A percentile compares a stretch with the other conserved stretches of the same genome.
Conservation (phyloP, 2,888 invertebrate genomes). For the Phymatocera aterrima region DNA sequence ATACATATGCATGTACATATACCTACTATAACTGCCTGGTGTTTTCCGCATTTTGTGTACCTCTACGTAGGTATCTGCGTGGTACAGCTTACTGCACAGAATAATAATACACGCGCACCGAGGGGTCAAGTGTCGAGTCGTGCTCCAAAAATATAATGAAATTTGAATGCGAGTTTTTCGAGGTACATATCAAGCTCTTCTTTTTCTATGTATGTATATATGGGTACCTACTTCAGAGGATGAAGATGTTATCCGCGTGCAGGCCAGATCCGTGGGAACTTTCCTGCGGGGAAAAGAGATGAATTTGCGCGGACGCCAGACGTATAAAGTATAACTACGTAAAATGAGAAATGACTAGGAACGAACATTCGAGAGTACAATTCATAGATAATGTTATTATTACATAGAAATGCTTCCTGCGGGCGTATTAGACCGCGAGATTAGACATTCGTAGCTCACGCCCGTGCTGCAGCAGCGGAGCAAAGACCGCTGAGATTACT, state of each 20-base stretch:
- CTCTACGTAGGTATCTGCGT: too few relatives aligned
- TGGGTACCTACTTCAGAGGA: not conserved
- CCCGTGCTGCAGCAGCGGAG: not conserved
- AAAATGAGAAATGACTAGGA: conserved; percentile 31
- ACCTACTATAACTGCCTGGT: not conserved
- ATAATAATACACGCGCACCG: conserved; percentile 16
- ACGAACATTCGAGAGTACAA: conserved; percentile 23
- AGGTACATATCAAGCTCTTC: not conserved
- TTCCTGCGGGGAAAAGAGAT: conserved; percentile 25
- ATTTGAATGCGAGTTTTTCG: conserved; percentile 40
- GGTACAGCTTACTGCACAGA: conserved; percentile 24
- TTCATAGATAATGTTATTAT: too few relatives aligned
- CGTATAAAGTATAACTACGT: not conserved
- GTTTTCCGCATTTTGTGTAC: conserved; percentile 28
- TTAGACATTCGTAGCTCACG: not conserved
- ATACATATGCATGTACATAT: too few relatives aligned
- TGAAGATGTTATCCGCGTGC: conserved; percentile 43
- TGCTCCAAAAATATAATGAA: conserved; percentile 46
- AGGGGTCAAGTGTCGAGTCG: conserved; percentile 45
- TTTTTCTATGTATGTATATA: not conserved
- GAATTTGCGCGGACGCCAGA: conserved; percentile 30
- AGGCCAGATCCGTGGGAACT: conserved; percentile 44
- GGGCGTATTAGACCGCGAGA: not conserved
- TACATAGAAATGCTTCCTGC: conserved; percentile 43
- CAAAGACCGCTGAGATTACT: conserved; percentile 6